phyloP scores from a whole-genome alignment of 2,113 vertebrate species.

The Gopherus flavomarginatus region DNA sequence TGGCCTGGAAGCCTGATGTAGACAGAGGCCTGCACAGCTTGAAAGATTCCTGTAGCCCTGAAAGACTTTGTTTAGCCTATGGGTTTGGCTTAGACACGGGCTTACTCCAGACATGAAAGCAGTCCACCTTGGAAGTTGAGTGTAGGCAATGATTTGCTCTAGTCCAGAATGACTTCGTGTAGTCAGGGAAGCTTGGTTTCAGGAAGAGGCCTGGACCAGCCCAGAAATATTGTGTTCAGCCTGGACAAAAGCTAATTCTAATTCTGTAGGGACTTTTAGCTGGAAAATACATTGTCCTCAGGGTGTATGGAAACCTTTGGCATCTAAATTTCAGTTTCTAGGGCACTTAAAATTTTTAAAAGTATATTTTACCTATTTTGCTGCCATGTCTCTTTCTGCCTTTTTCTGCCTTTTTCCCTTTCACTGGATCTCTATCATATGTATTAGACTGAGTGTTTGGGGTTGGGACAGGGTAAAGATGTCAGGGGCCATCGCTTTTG shows the following conservation, averaged over 20 bases:
- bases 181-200: slow-evolving; percentile 1
- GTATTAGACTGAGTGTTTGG: not conserved
- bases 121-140: not conserved
- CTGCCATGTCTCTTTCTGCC: fast-evolving
- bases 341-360: not conserved
- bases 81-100: slow-evolving; percentile 50
- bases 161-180: not conserved
- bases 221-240: not conserved
- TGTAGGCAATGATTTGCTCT: not conserved
- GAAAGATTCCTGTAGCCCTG: slow-evolving; percentile 46
- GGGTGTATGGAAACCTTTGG: not conserved
- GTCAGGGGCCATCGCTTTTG: fast-evolving
- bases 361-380: not conserved
- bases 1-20: not conserved
- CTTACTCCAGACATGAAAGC: not conserved
- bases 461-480: not conserved
- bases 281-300: not conserved
- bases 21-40: not conserved
- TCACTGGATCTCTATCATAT: not conserved
- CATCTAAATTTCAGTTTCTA: not conserved
- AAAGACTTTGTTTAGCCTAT: slow-evolving; percentile 56
- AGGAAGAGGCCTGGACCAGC: not conserved
- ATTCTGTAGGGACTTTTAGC: not conserved
- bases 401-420: not conserved
- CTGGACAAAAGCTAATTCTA: not conserved